Base-by-base conservation (phyloP, 2,797 vertebrate genomes). In the Cichlasoma orientale region DNA sequence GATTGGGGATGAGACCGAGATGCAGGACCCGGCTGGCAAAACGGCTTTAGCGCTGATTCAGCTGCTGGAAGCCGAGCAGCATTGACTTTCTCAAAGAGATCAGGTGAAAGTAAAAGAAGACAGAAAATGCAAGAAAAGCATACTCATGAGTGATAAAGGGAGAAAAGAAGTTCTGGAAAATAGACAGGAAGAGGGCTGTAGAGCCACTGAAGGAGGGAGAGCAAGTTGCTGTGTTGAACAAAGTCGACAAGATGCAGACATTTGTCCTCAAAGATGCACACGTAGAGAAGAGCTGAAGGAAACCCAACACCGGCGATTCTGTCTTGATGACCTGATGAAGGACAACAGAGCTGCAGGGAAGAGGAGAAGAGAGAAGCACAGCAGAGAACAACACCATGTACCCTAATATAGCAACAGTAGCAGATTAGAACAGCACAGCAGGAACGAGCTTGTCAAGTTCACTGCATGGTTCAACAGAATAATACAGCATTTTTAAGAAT, bases 1-100 rank as follows among this genome's bases (percentile, higher is more conserved):
- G 63, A 77, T 63, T 38, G 75, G 54, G 82, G 77, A 82, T 71
- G 84, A 79, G 78, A 76, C 12, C 66, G 84, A 80, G 83, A 79
- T 78, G 85, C 82, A 79, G 70, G 87, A 84, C 78, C 12, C 36
- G 81, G 70, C 83, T 78, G 78, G 74, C 80, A 82, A 87, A 88
- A 87, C 68, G 86, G 83, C 87, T 72, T 90, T 92, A 88, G 78
- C 72, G 94, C 95, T 94, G 95, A 95, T 93, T 95, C 94, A 95
- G 95, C 94, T 91, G 79, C 80, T 92, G 89, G 87, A 84, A 89
- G 87, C 56, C 3, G 78, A 79, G 82, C 83, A 85, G 85, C 92
- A 90, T 94, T 82, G 92, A 94, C 92, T 95, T 92, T 94, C 83
- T 88, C 78, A 19, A 77, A 87, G 90, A 88, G 86, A 84, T 88